Percentiles rank a stretch among this genome's conserved stretches.
These are phyloP conservation scores for Drosophila littoralis DNA, from an alignment of 1,140 invertebrate genomes.

Conservation along the genomic window DNA sequence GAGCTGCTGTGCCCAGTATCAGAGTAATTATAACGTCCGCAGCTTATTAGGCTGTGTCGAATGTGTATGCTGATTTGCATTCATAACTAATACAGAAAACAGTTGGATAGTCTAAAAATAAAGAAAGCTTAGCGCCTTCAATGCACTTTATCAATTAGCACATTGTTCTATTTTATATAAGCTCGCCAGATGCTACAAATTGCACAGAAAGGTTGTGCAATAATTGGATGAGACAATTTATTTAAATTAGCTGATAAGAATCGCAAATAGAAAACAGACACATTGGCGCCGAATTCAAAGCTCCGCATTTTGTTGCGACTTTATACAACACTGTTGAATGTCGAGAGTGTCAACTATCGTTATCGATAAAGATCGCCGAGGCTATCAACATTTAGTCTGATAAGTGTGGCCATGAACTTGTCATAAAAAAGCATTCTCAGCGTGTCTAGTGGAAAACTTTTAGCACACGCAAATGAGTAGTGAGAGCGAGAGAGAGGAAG, in stretches of 20 bases:
- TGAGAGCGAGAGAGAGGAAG: slow-evolving; percentile 4
- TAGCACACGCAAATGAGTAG: slow-evolving; percentile 34
- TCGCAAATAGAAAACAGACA: not conserved
- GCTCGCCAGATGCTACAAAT: slow-evolving; percentile 10
- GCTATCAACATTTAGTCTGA: slow-evolving; percentile 13
- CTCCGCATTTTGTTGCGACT: not conserved
- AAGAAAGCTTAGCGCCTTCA: too few relatives aligned
- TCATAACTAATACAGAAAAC: slow-evolving; percentile 1
- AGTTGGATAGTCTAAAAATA: not conserved
- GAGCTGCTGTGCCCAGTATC: slow-evolving; percentile 3
- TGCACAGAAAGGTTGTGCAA: slow-evolving; percentile 22
- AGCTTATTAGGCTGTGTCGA: slow-evolving; percentile 35
- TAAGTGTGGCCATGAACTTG: slow-evolving; percentile 61
- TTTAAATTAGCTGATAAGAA: slow-evolving; percentile 25
- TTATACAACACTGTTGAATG: slow-evolving; percentile 26
- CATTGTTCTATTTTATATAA: slow-evolving; percentile 4
- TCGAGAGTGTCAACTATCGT: slow-evolving; percentile 36
- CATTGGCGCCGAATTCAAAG: slow-evolving; percentile 40
- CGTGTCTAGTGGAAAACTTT: slow-evolving; percentile 49
- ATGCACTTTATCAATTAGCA: slow-evolving; percentile 4
- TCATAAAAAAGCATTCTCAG: slow-evolving; percentile 1
- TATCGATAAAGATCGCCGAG: slow-evolving; percentile 47
- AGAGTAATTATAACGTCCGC: slow-evolving; percentile 27
- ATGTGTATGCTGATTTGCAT: slow-evolving; percentile 22
- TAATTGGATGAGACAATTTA: slow-evolving; percentile 10